phyloP scores from a whole-genome alignment of 2,888 invertebrate species.

The Andricus curvator region DNA sequence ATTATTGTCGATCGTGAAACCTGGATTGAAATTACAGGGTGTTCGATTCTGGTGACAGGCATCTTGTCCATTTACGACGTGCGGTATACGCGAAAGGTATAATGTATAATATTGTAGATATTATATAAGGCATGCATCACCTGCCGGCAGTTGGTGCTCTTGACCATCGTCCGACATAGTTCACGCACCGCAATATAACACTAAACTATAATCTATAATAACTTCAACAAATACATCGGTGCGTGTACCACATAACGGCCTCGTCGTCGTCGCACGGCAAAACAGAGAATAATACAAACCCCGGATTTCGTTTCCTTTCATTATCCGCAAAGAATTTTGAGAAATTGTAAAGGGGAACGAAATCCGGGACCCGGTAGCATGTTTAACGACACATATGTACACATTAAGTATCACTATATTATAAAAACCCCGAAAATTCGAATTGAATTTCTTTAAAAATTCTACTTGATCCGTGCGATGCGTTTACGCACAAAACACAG shows the following conservation, averaged over 20 bases:
- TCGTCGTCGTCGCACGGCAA: slow-evolving; percentile 34
- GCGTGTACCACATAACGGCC: slow-evolving; percentile 50
- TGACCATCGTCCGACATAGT: slow-evolving; percentile 56
- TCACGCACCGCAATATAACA: slow-evolving; percentile 52
- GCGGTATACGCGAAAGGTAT: slow-evolving; percentile 56
- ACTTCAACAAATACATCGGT: slow-evolving; percentile 68
- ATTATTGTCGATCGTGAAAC: neutral
- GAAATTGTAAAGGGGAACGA: neutral
- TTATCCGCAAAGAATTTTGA: neutral
- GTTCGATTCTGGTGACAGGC: slow-evolving; percentile 32
- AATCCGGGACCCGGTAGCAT: slow-evolving; percentile 6
- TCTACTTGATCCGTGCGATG: slow-evolving; percentile 36
- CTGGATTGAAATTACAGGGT: slow-evolving; percentile 28
- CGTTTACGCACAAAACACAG: slow-evolving; percentile 36
- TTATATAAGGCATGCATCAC: slow-evolving; percentile 74
- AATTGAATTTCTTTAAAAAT: slow-evolving; percentile 32
- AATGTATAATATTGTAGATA: slow-evolving; percentile 63
- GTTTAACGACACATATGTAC: slow-evolving; percentile 38
- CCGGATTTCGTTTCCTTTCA: slow-evolving; percentile 23
- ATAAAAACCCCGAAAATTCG: slow-evolving; percentile 30
- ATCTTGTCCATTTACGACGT: slow-evolving; percentile 50
- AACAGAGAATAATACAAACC: slow-evolving; percentile 20
- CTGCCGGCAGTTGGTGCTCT: slow-evolving; percentile 67
- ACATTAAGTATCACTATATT: slow-evolving; percentile 34
- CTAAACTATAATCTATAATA: slow-evolving; percentile 43